A percentile compares a stretch with the other conserved stretches of the same genome.
Evolutionary conservation across 2,888 invertebrate genomes (phyloP).

Genomic region (Ochlodes sylvanus): DNA sequence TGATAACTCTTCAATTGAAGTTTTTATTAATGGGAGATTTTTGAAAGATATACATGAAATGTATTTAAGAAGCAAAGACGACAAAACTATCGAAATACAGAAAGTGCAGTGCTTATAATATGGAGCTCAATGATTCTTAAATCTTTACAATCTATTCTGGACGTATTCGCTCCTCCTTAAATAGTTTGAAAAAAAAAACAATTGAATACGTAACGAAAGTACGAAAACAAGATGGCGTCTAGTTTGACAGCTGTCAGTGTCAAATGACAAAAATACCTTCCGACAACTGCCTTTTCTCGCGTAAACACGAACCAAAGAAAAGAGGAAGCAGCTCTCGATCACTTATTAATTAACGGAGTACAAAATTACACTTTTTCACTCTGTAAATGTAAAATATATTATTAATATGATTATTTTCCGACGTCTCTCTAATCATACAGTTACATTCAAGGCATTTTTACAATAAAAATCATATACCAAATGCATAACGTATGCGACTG

Average conservation of each 20-base stretch:
- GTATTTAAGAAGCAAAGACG: constrained; percentile 14
- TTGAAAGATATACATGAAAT: background rate
- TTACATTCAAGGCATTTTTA: constrained; percentile 56
- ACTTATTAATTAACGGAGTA: constrained; percentile 60
- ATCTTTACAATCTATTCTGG: constrained; percentile 31
- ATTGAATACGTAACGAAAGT: background rate
- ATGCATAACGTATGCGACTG: constrained; percentile 29
- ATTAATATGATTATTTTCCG: constrained; percentile 48
- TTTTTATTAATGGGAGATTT: background rate
- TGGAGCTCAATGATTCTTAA: constrained; percentile 33
- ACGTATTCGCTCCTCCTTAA: constrained; percentile 33
- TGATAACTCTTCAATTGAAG: constrained; percentile 8
- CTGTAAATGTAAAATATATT: constrained; percentile 56
- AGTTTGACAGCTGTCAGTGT: constrained; percentile 10
- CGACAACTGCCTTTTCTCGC: constrained; percentile 28
- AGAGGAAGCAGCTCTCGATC: constrained; percentile 44
- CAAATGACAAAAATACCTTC: constrained; percentile 12
- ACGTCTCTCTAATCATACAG: constrained; percentile 45
- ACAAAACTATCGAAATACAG: background rate
- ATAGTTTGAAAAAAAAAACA: constrained; percentile 14
- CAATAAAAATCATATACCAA: constrained; percentile 41
- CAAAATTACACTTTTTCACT: constrained; percentile 64
- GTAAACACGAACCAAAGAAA: constrained; percentile 40
- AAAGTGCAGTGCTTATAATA: constrained; percentile 1
- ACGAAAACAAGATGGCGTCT: constrained; percentile 29